A percentile compares a stretch with the other conserved stretches of the same genome.
phyloP scores from a whole-genome alignment of 2,113 vertebrate genomes.

The Chascanopsetta lugubris region DNA sequence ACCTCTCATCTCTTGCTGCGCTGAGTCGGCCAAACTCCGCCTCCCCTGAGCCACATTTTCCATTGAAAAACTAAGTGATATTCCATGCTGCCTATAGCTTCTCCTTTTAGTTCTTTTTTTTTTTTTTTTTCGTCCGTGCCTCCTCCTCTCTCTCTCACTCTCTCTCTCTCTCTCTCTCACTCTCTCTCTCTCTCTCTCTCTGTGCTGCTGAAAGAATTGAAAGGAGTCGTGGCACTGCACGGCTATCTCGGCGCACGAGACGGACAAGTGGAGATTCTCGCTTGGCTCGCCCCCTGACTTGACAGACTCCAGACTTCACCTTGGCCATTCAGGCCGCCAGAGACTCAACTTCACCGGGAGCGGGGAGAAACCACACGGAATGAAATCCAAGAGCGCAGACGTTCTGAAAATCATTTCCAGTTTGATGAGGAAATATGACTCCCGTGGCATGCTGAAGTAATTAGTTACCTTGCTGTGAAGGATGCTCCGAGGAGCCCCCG shows the following conservation, averaged over 20 bases:
- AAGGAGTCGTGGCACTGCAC: slow-evolving; percentile 42
- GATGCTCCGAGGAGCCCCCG: slow-evolving; percentile 62
- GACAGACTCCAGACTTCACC: slow-evolving; percentile 76
- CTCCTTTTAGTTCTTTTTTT: slow-evolving; percentile 27
- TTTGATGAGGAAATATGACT: slow-evolving; percentile 81
- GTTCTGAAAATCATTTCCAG: slow-evolving; percentile 76
- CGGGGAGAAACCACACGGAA: slow-evolving; percentile 56
- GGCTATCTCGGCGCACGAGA: slow-evolving; percentile 68
- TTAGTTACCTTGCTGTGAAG: slow-evolving; percentile 75
- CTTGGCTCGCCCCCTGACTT: slow-evolving; percentile 52
- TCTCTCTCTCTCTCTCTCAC: slow-evolving; percentile 13
- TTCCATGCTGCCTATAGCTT: slow-evolving; percentile 67
- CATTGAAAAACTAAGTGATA: slow-evolving; percentile 73
- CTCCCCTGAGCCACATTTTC: slow-evolving; percentile 73
- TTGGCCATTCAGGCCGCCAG: slow-evolving; percentile 58
- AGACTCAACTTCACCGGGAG: slow-evolving; percentile 60
- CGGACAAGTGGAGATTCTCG: slow-evolving; percentile 65
- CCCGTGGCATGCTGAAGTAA: slow-evolving; percentile 79
- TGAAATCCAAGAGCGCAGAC: slow-evolving; percentile 71
- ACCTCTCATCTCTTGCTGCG: slow-evolving; percentile 51
- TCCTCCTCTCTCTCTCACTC: slow-evolving; percentile 44
- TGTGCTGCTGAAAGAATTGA: slow-evolving; percentile 62
- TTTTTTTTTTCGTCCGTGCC: slow-evolving; percentile 29
- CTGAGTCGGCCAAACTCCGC: slow-evolving; percentile 49
- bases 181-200: slow-evolving; percentile 34